Base-by-base conservation (phyloP, 2,888 invertebrate genomes). In the Limnephilus rhombicus region DNA sequence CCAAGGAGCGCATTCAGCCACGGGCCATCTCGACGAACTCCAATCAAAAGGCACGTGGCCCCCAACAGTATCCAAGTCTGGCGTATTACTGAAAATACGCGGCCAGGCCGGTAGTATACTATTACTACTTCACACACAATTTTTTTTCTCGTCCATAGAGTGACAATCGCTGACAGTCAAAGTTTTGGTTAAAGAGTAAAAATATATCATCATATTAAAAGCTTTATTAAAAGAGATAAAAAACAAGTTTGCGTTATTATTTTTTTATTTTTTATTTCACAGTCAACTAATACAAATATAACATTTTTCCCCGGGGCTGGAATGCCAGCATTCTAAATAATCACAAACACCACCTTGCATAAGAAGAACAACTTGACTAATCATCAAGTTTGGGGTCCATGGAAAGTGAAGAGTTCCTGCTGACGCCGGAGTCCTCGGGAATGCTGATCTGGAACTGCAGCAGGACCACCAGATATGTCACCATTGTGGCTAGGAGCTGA, bases 381-480 rank as follows among this genome's bases (percentile, higher is more conserved):
- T 88, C 86, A 9, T 86, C 86, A 49, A 86, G 2, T n/a, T 86
- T 86, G 86, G n/a, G 18, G 29, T 45, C 29, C 49, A 29, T 45
- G 5, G 85, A 7, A 9, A 85, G 45, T 45, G 41, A 45, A 11
- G 86, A 86, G 86, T 86, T 86, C 49, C 45, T 86, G 49, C 41
- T 29, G 4, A 31, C 45, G 88, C 88, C 24, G 68, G 53, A 34
- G 24, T 96, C 97, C 93, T 97, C 97, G 0, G 98, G 98, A 94
- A 98, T 97, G 94, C 98, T 98, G 92, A 98, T 98, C 95, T 98
- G 98, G 95, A 98, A 98, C 94, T 98, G 98, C 82, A 98, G 95
- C 92, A 98, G 94, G 49, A 98, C 98, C 31, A 98, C 98, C 93
- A 98, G 95, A 95, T 98, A 98, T 0, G 98, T 98, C 68, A 98